Evolutionary conservation across 1,140 invertebrate species (phyloP).

Genomic region (Phymastichus coffea): DNA sequence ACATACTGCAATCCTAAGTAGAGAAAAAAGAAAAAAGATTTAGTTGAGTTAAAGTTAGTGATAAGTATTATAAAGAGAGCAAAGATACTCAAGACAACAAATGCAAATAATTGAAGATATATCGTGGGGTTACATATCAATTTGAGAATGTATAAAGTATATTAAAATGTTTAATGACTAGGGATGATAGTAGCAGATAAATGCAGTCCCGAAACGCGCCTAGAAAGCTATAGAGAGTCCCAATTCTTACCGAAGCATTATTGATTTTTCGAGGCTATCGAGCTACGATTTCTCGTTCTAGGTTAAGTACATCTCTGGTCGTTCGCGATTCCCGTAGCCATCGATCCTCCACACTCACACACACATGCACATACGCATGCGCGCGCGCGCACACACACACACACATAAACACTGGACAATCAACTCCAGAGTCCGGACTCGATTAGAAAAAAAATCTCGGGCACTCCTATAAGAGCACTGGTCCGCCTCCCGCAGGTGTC

Average conservation of each 20-base stretch:
- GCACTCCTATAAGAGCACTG: background rate
- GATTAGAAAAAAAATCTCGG: no score
- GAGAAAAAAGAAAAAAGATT: background rate
- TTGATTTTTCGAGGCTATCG: constrained; percentile 1
- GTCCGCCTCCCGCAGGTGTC: background rate
- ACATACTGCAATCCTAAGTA: constrained; percentile 15
- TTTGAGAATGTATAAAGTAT: background rate
- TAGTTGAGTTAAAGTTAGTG: no score
- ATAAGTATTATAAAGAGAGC: no score
- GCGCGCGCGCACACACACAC: background rate
- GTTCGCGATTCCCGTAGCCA: background rate
- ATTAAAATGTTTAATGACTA: no score
- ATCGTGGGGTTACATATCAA: background rate
- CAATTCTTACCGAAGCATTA: background rate
- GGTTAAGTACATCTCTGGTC: background rate
- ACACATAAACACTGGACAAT: no score
- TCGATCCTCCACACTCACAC: background rate
- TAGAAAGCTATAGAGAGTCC: no score
- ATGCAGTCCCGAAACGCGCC: no score
- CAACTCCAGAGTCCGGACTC: no score
- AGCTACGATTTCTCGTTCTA: constrained; percentile 2
- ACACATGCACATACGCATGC: constrained; percentile 8
- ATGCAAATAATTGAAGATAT: constrained; percentile 1
- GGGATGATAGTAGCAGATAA: no score
- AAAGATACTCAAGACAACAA: background rate